These are phyloP conservation scores for Reticulitermes lucifugus DNA, from an alignment of 2,888 invertebrate species.

Conservation along the genomic window DNA sequence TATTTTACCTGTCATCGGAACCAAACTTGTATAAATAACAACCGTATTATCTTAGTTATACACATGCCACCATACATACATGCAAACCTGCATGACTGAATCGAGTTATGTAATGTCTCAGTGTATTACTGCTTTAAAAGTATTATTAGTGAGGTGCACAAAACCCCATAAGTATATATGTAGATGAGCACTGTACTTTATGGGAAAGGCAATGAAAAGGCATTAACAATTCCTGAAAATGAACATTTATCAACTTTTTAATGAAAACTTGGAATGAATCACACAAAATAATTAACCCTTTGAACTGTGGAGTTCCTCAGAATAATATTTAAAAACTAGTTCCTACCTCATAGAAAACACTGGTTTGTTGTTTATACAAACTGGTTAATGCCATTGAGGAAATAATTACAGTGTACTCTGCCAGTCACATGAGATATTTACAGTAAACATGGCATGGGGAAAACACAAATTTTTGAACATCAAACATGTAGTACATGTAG, in stretches of 20 bases:
- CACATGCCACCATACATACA: conserved; percentile 48
- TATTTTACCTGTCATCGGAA: conserved; percentile 53
- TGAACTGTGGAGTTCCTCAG: too few species aligned
- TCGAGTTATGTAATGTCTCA: conserved; percentile 48
- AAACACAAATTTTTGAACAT: too few species aligned
- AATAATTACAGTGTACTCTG: too few species aligned
- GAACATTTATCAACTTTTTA: background rate
- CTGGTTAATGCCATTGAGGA: too few species aligned
- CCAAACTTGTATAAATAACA: conserved; percentile 50
- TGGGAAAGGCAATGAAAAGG: background rate
- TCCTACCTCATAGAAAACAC: too few species aligned
- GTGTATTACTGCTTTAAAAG: conserved; percentile 52
- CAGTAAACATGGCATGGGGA: background rate
- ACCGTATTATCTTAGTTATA: conserved; percentile 42
- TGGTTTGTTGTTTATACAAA: too few species aligned
- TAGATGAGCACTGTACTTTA: conserved; percentile 49
- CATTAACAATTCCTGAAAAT: background rate
- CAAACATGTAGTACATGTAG: too few species aligned
- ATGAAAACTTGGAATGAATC: background rate
- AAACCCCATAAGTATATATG: conserved; percentile 44
- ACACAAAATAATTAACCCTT: background rate
- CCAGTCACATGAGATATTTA: too few species aligned
- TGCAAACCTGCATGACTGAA: conserved; percentile 50
- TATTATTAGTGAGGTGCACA: conserved; percentile 50
- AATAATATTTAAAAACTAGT: too few species aligned